Evolutionary conservation across 2,797 vertebrate species (phyloP).

Genomic region (Nothura maculosa): DNA sequence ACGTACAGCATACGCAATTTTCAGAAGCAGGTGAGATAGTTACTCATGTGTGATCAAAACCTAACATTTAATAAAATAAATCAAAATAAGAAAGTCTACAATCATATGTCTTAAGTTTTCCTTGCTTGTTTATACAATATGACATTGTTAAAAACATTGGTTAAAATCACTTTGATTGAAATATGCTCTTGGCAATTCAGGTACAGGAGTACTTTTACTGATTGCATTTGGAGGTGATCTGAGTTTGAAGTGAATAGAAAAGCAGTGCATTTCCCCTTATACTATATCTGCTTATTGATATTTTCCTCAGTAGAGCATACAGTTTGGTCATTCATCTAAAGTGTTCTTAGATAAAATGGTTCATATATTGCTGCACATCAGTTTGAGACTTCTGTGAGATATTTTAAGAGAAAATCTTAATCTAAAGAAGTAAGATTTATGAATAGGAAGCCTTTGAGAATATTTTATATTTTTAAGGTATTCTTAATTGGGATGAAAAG

Average conservation of each 20-base stretch:
- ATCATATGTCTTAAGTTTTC: neutral
- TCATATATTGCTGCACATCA: neutral
- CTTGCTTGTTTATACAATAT: neutral
- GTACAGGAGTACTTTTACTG: neutral
- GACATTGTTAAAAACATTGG: neutral
- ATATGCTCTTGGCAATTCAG: neutral
- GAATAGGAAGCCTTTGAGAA: neutral
- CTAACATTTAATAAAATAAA: neutral
- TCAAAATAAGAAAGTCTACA: neutral
- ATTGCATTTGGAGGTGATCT: neutral
- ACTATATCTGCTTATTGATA: neutral
- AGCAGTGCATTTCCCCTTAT: slow-evolving; percentile 17
- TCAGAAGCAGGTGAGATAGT: neutral
- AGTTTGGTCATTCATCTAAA: neutral
- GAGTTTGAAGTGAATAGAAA: neutral
- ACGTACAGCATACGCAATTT: neutral
- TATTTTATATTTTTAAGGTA: neutral
- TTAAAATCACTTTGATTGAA: neutral
- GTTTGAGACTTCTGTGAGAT: neutral
- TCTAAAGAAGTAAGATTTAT: neutral
- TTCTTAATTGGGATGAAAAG: neutral
- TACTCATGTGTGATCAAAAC: neutral
- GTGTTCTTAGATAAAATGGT: neutral
- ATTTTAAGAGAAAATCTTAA: neutral
- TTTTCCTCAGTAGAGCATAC: neutral